Evolutionary conservation across 2,113 vertebrate genomes (phyloP), one percentile per base, ranked within the genome.

Genomic region (Meriones unguiculatus): DNA sequence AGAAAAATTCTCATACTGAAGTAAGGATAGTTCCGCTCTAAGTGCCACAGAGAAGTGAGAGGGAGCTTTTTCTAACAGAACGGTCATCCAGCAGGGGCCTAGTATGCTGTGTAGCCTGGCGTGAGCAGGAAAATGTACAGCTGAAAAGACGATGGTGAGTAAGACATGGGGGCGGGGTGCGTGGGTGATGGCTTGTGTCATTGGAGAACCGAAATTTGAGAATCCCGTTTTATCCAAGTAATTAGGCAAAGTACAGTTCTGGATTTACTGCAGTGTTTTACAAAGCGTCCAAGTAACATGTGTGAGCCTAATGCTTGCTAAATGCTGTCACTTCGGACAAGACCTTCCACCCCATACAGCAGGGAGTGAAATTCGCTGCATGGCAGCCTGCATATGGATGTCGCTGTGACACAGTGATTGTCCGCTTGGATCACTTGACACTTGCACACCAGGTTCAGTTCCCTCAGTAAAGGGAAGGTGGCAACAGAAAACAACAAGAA

Each of bases 1-100:
- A 78, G 52, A 73, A 90, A 90, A 70, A 4, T 35, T 46, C 96
- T 67, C 73, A 80, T 30, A 46, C 62, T 91, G 57, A 95, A 90
- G 62, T 90, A 96, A 94, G 52, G 84, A 94, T 94, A 80, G 92
- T 70, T 46, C 90, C 95, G 15, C 80, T 91, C 86, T 97, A 97
- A 97, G 93, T 69, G 57, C 8, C 28, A 25, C n/a, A 87, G 88
- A 89, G 85, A 93, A 30, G 11, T 17, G 57, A 28, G 75, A 80
- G 75, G 50, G 41, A 73, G 59, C 70, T 87, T 82, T 41, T 93
- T 59, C 62, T 52, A 65, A 62, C 57, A 64, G 4, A 54, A 22
- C 57, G 75, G 50, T 64, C n/a, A 50, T 72, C 70, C 78, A 62
- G 30, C 15, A 41, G 50, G 7, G 50, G 7, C 72, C 38, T 78